Conservation (phyloP, 2,888 invertebrate genomes). For the Lasioglossum malachurum region DNA sequence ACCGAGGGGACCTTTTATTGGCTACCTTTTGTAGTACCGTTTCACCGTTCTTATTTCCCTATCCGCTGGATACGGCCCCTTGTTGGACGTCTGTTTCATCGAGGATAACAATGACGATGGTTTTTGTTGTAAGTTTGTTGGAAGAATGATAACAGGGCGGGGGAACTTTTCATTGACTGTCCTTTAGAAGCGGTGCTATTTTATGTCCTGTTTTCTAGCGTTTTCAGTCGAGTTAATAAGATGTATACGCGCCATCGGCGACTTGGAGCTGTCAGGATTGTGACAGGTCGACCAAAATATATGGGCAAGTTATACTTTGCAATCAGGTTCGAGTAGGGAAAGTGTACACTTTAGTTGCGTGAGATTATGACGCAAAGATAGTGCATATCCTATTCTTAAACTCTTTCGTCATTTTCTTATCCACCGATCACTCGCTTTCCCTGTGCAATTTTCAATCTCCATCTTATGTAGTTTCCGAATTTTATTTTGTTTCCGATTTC, state of each 20-base stretch:
- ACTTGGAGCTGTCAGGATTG: neutral
- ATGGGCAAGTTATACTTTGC: neutral
- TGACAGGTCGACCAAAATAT: neutral
- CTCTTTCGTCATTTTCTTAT: neutral
- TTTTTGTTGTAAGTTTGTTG: slow-evolving; percentile 1
- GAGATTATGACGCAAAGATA: no score
- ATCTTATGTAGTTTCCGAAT: neutral
- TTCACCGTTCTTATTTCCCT: neutral
- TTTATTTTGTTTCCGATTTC: neutral
- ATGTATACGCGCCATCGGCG: neutral
- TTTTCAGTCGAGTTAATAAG: neutral
- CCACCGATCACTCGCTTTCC: neutral
- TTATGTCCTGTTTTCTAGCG: neutral
- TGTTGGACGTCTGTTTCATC: neutral
- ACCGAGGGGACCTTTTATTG: slow-evolving; percentile 21
- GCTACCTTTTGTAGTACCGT: slow-evolving; percentile 18
- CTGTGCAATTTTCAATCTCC: neutral
- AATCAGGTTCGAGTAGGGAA: no score
- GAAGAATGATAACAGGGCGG: neutral
- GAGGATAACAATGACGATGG: neutral
- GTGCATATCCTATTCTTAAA: no score
- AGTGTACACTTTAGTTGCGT: no score
- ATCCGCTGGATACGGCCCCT: neutral
- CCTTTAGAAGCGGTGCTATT: neutral
- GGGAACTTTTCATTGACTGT: neutral